These are phyloP conservation scores for Mythimna loreyi DNA, from an alignment of 2,888 invertebrate genomes.

Conservation along the genomic window DNA sequence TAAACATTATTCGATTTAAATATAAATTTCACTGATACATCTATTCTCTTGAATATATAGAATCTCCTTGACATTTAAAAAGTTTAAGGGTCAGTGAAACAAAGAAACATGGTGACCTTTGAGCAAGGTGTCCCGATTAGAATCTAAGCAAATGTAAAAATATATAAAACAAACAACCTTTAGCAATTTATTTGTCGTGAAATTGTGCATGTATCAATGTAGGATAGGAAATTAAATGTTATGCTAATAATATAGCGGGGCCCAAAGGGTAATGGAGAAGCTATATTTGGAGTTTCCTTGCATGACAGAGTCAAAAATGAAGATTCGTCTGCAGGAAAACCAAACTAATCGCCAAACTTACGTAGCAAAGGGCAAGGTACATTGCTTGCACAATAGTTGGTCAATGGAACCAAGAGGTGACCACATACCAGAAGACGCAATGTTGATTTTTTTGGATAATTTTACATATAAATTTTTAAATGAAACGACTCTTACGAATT, in stretches of 20 bases:
- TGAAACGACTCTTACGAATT: background rate
- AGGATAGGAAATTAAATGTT: background rate
- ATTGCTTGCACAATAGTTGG: too few species aligned
- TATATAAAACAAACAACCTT: conserved; percentile 52
- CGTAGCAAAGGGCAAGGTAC: too few species aligned
- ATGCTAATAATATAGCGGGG: background rate
- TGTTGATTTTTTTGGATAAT: too few species aligned
- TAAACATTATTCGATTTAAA: background rate
- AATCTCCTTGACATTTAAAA: conserved; percentile 56
- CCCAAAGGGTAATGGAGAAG: too few species aligned
- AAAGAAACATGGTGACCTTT: conserved; percentile 71
- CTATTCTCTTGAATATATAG: conserved; percentile 16
- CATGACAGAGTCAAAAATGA: too few species aligned
- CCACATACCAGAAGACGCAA: too few species aligned
- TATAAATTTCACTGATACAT: conserved; percentile 11
- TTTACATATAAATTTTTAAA: background rate
- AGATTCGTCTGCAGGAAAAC: too few species aligned
- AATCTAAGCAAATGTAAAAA: conserved; percentile 73
- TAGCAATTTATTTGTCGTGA: conserved; percentile 27
- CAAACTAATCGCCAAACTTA: too few species aligned
- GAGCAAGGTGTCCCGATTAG: conserved; percentile 73
- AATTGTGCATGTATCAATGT: conserved; percentile 25
- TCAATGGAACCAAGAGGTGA: too few species aligned
- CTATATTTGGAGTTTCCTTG: too few species aligned
- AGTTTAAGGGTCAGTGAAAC: conserved; percentile 60